phyloP scores from a whole-genome alignment of 2,888 invertebrate genomes.

The Philereme transversata region DNA sequence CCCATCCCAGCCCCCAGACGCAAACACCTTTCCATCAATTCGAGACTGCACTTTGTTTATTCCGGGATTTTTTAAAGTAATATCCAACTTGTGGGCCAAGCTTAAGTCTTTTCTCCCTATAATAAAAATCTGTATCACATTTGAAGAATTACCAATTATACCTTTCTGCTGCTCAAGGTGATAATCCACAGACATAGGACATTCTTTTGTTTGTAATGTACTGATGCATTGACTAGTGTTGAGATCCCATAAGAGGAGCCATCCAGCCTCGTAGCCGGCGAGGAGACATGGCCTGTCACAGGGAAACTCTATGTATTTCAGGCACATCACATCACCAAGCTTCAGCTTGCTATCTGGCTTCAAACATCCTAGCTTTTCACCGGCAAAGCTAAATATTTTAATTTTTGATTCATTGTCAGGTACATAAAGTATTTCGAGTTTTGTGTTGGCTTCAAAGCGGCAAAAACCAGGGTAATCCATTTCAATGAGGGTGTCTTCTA shows the following conservation, averaged over 20 bases:
- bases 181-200: constrained; percentile 89
- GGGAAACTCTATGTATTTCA: constrained; percentile 79
- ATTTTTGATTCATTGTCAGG: constrained; percentile 85
- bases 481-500: constrained; percentile 81
- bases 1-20: constrained; percentile 91
- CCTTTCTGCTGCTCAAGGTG: constrained; percentile 86
- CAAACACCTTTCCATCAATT: constrained; percentile 88
- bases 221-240: constrained; percentile 83
- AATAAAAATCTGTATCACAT: constrained; percentile 85
- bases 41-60: constrained; percentile 88
- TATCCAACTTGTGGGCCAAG: constrained; percentile 84
- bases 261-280: constrained; percentile 90
- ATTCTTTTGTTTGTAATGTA: constrained; percentile 84
- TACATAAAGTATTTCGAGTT: constrained; percentile 86
- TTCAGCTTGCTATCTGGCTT: constrained; percentile 65
- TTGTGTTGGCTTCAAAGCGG: constrained; percentile 85
- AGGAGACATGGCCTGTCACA: constrained; percentile 82
- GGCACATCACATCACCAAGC: constrained; percentile 87
- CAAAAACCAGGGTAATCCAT: constrained; percentile 89
- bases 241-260: constrained; percentile 88
- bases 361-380: constrained; percentile 68
- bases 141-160: constrained; percentile 86
- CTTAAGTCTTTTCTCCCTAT: constrained; percentile 82
- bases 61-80: constrained; percentile 89
- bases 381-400: constrained; percentile 78